Evolutionary conservation across 2,113 vertebrate species (phyloP), one percentile per base, ranked within the genome.

Genomic region (Ceyx cyanopectus): DNA sequence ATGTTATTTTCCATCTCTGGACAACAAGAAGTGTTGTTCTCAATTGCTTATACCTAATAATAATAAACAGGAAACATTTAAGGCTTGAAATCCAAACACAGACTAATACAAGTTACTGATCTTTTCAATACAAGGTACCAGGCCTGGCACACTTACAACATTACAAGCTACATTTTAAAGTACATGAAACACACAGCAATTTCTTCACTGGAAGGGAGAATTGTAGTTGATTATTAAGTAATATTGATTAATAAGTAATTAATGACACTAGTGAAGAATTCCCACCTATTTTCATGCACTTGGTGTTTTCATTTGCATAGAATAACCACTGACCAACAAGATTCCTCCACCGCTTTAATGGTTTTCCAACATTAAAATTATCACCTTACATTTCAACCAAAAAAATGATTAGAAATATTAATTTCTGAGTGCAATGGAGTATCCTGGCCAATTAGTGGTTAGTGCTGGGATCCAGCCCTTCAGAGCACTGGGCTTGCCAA

Each of bases 1-100:
- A 98, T 62, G 11, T 98, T 98, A 89, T 98, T 98, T 93, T 98
- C 98, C 99, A 99, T 99, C 50, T 93, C 61, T 32, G 86, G n/a
- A 62, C 51, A 85, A 66, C 66, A 70, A 37, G 9, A 89, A 84
- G 37, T 15, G 41, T 66, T 1, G 60, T 68, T 77, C 90, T 96
- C 90, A 91, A 24, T 43, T 62, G 69, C 89, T 93, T 91, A 72
- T 53, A 41, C 58, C 95, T 96, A 76, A 83, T 41, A 88, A 95
- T 68, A 92, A 95, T 57, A 87, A 96, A 89, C 22, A 50, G 9
- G 40, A 45, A 69, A 74, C 77, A 26, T 5, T 58, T n/a, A 76
- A 97, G 58, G 8, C 30, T 95, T 81, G 94, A 53, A 57, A 24
- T 74, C 29, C 70, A 87, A 45, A 46, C 10, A 91, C 51, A 41